Base-by-base conservation (phyloP, 2,888 invertebrate species). In the Pyrgus malvae region DNA sequence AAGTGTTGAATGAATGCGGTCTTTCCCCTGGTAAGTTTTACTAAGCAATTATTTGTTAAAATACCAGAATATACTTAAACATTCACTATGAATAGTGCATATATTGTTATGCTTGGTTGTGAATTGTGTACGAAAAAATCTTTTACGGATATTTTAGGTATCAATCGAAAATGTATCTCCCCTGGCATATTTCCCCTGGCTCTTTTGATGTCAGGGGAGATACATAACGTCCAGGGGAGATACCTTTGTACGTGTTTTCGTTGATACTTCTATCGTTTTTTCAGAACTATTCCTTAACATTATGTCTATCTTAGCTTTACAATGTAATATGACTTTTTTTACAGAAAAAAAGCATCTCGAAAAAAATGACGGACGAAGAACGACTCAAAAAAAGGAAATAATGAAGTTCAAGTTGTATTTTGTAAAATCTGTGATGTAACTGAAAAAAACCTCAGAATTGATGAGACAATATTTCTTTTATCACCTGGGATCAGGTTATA, bases 101-200 rank as follows among this genome's bases (percentile, higher is more conserved):
- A 57, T 45, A 57, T 49, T 54, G 45, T 57, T 54, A 57, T 41
- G 35, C 49, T 49, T 54, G 31, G 3, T 55, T 58, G 53, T 53
- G 56, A 58, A 56, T 53, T 55, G 25, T 33, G 40, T 50, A 23
- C 50, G 42, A 58, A 46, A 50, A 58, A 55, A 35, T 55, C 54
- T 54, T 59, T 59, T 56, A 54, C 50, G 42, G 54, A 56, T 56
- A 58, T 53, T 58, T 58, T 56, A 45, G 53, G 48, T 56, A 37
- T 58, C 40, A 38, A 58, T 58, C 41, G 49, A 56, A 56, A 56
- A 57, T 57, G 37, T 57, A 54, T 57, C 57, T 53, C 48, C 38
- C 23, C 23, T 27, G 27, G 27, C 27, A 9, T 8, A 27, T 27
- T 8, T 27, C 27, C 27, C 40, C 48, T 56, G 56, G 41, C 50